Conservation (phyloP, 2,797 vertebrate genomes). For the Bucorvus abyssinicus region DNA sequence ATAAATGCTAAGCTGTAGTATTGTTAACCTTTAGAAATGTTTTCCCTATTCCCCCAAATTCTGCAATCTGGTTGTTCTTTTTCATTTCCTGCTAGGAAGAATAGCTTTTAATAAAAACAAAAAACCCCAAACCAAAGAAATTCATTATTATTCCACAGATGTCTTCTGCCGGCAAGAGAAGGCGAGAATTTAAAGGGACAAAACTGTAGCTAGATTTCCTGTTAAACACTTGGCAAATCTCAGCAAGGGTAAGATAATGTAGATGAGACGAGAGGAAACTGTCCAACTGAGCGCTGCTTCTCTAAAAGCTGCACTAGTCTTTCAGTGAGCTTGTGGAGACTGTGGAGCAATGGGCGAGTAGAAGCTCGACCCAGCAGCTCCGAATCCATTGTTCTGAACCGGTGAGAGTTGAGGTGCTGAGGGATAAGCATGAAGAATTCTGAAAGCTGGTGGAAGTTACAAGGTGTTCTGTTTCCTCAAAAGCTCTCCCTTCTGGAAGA, state of each 20-base stretch:
- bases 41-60: conserved; percentile 39
- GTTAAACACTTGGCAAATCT: background rate
- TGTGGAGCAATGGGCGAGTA: background rate
- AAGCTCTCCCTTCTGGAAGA: background rate
- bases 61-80: conserved; percentile 60
- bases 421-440: background rate
- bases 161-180: conserved; percentile 33
- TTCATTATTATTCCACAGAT: conserved; percentile 64
- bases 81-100: conserved; percentile 68
- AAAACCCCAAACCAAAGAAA: conserved; percentile 59
- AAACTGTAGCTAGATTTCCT: conserved; percentile 22
- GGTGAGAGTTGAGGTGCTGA: background rate
- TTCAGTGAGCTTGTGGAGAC: background rate
- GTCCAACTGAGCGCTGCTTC: background rate
- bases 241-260: background rate
- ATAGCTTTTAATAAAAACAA: conserved; percentile 68
- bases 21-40: conserved; percentile 51
- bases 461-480: conserved; percentile 9
- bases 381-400: background rate
- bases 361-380: background rate
- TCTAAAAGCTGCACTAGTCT: background rate
- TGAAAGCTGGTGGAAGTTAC: background rate
- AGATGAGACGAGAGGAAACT: background rate
- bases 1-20: conserved; percentile 46
- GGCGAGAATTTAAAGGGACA: conserved; percentile 56